Evolutionary conservation across 2,797 vertebrate genomes (phyloP).

Genomic region (Smutsia gigantea): DNA sequence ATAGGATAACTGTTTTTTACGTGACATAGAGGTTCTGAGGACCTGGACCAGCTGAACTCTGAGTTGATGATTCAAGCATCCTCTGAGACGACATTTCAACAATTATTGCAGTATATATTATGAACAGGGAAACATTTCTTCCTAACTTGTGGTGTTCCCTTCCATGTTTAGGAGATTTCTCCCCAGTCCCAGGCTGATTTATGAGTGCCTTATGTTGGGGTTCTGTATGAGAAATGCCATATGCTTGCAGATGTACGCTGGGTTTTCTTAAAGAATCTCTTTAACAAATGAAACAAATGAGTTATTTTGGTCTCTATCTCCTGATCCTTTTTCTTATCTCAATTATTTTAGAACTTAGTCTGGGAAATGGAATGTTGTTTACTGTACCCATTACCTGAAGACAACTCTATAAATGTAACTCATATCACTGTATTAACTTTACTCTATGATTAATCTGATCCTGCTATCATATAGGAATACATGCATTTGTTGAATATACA

Average conservation of each 20-base stretch:
- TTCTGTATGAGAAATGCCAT: background rate
- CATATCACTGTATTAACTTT: background rate
- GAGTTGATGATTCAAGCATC: background rate
- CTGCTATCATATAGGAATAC: background rate
- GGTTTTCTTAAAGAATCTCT: background rate
- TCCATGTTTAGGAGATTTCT: background rate
- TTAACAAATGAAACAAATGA: background rate
- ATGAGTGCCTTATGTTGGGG: background rate
- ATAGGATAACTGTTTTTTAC: background rate
- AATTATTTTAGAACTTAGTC: background rate
- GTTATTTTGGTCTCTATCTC: background rate
- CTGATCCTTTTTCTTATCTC: background rate
- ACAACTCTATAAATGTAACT: background rate
- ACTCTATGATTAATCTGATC: constrained; percentile 24
- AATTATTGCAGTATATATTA: background rate
- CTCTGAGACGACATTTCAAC: background rate
- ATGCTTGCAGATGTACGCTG: background rate
- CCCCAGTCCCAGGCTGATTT: background rate
- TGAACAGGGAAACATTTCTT: background rate
- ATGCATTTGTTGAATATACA: background rate
- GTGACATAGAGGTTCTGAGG: background rate
- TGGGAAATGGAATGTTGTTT: background rate
- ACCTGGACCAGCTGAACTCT: background rate
- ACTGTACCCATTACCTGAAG: background rate
- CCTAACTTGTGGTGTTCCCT: background rate